phyloP scores from a whole-genome alignment of 2,888 invertebrate genomes.

The Carabus problematicus region DNA sequence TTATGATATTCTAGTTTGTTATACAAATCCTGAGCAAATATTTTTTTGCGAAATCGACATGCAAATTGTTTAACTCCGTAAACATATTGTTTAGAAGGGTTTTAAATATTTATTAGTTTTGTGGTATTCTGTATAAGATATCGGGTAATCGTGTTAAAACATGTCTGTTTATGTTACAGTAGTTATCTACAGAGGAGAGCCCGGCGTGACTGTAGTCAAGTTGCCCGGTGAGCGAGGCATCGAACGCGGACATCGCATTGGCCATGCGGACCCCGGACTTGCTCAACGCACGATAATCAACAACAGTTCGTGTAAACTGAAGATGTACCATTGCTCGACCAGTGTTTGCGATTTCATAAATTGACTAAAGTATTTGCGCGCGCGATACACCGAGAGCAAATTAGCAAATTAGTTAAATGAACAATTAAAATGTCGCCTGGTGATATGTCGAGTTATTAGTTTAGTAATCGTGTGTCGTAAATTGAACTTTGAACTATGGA shows the following conservation, averaged over 20 bases:
- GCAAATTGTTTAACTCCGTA: no score
- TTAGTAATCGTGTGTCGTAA: background rate
- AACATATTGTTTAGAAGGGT: no score
- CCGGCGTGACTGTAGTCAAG: conserved; percentile 10
- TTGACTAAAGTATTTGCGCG: background rate
- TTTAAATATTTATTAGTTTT: no score
- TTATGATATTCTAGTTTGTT: no score
- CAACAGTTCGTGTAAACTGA: background rate
- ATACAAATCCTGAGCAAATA: no score
- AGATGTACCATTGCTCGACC: no score
- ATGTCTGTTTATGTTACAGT: conserved; percentile 17
- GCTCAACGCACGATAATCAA: background rate
- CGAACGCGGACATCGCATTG: conserved; percentile 14
- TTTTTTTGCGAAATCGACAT: no score
- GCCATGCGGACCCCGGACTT: conserved; percentile 19
- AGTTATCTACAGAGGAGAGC: background rate
- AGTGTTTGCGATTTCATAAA: no score
- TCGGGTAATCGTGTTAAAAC: background rate
- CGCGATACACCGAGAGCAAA: background rate
- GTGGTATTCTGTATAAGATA: no score
- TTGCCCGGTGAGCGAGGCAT: conserved; percentile 15
- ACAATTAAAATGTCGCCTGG: conserved; percentile 45
- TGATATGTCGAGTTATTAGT: conserved; percentile 45
- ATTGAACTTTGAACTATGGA: conserved; percentile 55
- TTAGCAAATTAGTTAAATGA: background rate